Percentiles rank a stretch among this genome's conserved stretches.
Conservation (phyloP, 2,888 invertebrate species). For the Melanostoma scalare region DNA sequence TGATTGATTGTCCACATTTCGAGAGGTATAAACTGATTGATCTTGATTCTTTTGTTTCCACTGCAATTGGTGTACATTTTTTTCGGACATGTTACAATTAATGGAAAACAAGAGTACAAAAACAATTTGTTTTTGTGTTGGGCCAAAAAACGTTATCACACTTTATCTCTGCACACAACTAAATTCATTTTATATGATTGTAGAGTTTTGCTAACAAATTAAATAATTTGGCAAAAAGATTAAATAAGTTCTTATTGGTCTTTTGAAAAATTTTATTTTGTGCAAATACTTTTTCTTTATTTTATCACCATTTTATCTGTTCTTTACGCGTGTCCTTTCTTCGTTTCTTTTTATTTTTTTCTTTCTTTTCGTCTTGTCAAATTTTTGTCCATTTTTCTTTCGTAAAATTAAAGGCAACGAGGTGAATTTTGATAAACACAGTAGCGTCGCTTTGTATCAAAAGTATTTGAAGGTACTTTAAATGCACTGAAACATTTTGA, state of each 20-base stretch:
- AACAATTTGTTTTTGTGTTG: constrained; percentile 62
- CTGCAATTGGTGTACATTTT: constrained; percentile 80
- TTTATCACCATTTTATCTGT: constrained; percentile 73
- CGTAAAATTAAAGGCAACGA: background rate
- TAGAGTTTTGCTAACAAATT: constrained; percentile 34
- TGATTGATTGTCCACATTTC: constrained; percentile 67
- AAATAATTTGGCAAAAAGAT: constrained; percentile 26
- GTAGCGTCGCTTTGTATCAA: no score
- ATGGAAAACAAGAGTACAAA: constrained; percentile 66
- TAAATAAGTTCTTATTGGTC: constrained; percentile 44
- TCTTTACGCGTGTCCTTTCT: constrained; percentile 71
- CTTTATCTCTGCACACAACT: constrained; percentile 57
- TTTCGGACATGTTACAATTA: constrained; percentile 79
- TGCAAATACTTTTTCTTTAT: constrained; percentile 71
- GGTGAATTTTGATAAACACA: background rate
- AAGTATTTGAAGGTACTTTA: no score
- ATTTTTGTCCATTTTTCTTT: constrained; percentile 21
- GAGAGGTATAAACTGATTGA: constrained; percentile 66
- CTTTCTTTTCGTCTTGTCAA: constrained; percentile 49
- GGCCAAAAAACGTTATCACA: constrained; percentile 52
- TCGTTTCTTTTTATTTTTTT: constrained; percentile 47
- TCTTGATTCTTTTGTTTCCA: constrained; percentile 78
- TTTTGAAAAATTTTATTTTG: constrained; percentile 57
- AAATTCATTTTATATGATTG: constrained; percentile 50
- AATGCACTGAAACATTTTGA: no score